Base-by-base conservation (phyloP, 2,797 vertebrate genomes). In the Lateolabrax maculatus region DNA sequence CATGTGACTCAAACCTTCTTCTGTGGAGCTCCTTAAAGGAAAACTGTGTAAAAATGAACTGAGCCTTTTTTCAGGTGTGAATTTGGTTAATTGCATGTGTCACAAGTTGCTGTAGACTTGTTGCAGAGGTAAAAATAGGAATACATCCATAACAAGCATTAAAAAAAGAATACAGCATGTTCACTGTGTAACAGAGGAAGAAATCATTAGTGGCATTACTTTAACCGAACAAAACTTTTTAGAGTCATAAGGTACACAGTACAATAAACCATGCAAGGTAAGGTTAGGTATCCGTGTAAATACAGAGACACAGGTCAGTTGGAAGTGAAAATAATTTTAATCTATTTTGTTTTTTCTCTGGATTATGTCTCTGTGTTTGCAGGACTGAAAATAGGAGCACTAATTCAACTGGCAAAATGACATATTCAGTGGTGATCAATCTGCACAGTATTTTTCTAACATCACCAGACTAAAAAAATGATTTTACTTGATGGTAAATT, bases 241-340 rank as follows among this genome's bases (percentile, higher is more conserved):
- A 16, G 18, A 46, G 11, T 25, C 43, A 58, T 23, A 62, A 15
- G 11, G 15, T 37, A 16, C n/a, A 6, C 21, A 34, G 43, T 11
- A n/a, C 68, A 62, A 25, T 43, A 51, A 23, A 43, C 68, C 29
- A 48, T 56, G 27, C n/a, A 44, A 27, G 19, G 11, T 55, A 25
- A 34, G 25, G 12, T 25, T 2, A 61, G 4, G 48, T 29, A 9
- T 62, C 34, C 5, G 9, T 19, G n/a, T 18, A 11, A 57, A 65
- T 15, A 57, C 12, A 34, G 39, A 55, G 15, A 81, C 52, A 58
- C 6, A 34, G 3, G 9, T 62, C 49, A 43, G 8, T 2, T 68
- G 23, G 5, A 43, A 64, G 64, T 51, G 21, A 25, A 51, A 71
- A 48, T 6, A 27, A 18, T 6, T 78, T 41, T 36, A 63, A 64